A percentile compares a stretch with the other conserved stretches of the same genome.
Conservation (phyloP, 2,113 vertebrate species). For the Caranx melampygus region DNA sequence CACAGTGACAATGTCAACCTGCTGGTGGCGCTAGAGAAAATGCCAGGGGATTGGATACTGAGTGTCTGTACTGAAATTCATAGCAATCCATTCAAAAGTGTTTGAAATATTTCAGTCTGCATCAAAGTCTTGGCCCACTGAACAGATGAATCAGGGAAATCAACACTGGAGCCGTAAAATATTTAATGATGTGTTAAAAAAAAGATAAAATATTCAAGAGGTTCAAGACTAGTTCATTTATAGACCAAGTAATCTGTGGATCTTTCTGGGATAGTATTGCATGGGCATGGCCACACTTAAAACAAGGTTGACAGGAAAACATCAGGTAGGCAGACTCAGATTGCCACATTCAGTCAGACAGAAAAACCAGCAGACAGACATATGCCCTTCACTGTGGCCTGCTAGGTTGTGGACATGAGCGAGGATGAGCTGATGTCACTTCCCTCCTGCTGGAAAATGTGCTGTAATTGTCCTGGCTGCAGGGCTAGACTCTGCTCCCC, state of each 20-base stretch:
- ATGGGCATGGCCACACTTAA: conserved; percentile 7
- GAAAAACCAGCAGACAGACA: conserved; percentile 63
- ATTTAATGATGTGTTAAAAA: background rate
- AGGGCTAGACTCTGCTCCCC: conserved; percentile 75
- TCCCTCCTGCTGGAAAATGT: conserved; percentile 85
- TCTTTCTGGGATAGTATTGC: conserved; percentile 22
- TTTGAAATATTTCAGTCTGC: background rate
- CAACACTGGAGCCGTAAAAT: background rate
- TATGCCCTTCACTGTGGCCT: conserved; percentile 73
- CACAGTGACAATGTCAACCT: background rate
- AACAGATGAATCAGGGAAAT: background rate
- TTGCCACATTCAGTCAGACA: conserved; percentile 56
- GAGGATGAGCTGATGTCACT: conserved; percentile 86
- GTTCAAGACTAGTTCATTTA: conserved; percentile 2
- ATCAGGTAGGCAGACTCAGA: conserved; percentile 46
- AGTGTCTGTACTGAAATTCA: background rate
- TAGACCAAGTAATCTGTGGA: conserved; percentile 10
- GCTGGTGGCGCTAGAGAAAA: conserved; percentile 3
- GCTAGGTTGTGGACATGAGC: conserved; percentile 72
- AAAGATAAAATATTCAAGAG: background rate
- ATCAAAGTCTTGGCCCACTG: background rate
- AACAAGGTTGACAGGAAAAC: conserved; percentile 49
- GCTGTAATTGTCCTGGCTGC: conserved; percentile 81
- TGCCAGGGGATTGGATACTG: background rate
- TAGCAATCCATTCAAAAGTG: background rate